Base-by-base conservation (phyloP, 2,888 invertebrate genomes). In the Hofmannophila pseudospretella region DNA sequence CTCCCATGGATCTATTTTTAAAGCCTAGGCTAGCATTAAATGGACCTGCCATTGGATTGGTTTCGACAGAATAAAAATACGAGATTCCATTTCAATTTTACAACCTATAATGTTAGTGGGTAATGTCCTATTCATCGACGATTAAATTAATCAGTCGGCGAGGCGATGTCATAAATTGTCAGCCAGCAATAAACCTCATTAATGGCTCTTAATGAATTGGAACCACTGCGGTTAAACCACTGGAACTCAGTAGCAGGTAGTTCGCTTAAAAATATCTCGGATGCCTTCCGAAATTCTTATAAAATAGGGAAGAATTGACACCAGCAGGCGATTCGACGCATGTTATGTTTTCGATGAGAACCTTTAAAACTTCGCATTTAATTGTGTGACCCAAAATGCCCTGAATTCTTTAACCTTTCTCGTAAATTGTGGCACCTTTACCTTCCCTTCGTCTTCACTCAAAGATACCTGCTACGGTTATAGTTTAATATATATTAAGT, bases 181-280 rank as follows among this genome's bases (percentile, higher is more conserved):
- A 54, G 53, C 45, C 61, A 54, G 67, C 66, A 66, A 77, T 81
- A 81, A 81, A 78, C 58, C 56, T 74, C 71, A 67, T 75, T 79
- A 79, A 80, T 76, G 63, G 58, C 52, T 68, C 50, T 66, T 79
- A 85, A 84, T 85, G 80, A 82, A 85, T 84, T 82, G 77, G 75
- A 68, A 62, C 25, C 23, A 34, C 8, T 4, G 16, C 5, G 16
- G 16, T 16, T 16, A 16, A 68, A 62, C 25, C 23, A 31, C 4
- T 19, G 22, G 22, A 14, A 12, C 63, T 65, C 66, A 50, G 72
- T 71, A 70, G 71, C 84, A 81, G 82, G 81, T 84, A 84, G 73
- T 56, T 42, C 50, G 58, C 52, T 45, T 44, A 47, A 57, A 67
- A 69, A 65, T 61, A 63, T 64, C 52, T 59, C 55, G 68, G 72